A percentile compares a stretch with the other conserved stretches of the same genome.
phyloP scores from a whole-genome alignment of 1,140 invertebrate genomes.

The Diabrotica virgifera region DNA sequence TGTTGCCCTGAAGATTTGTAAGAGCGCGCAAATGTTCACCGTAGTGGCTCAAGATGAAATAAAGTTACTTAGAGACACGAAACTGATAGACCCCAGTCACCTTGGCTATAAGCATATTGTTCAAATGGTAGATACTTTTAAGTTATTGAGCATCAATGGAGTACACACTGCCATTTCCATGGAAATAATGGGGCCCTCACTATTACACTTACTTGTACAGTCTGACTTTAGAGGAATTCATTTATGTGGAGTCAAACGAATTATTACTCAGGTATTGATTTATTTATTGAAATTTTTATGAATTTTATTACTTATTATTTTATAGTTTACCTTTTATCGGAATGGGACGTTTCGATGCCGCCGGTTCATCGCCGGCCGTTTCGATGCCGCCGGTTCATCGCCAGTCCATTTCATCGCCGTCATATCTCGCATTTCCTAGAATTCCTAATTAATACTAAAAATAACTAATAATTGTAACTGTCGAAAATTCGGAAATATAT shows the following conservation, averaged over 20 bases:
- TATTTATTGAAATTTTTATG: too few relatives aligned
- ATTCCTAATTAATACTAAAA: too few relatives aligned
- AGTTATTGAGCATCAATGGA: constrained; percentile 94
- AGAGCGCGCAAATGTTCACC: constrained; percentile 94
- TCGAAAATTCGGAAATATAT: too few relatives aligned
- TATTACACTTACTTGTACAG: constrained; percentile 95
- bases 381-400: too few relatives aligned
- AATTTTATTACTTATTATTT: too few relatives aligned
- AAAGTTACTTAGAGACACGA: constrained; percentile 89
- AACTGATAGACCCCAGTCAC: constrained; percentile 84
- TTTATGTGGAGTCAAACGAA: constrained; percentile 87
- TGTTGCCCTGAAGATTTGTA: constrained; percentile 97
- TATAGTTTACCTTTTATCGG: too few relatives aligned
- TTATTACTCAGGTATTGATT: constrained; percentile 81
- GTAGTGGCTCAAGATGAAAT: constrained; percentile 98
- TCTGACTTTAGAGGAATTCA: constrained; percentile 97
- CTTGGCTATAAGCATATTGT: constrained; percentile 91
- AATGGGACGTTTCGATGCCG: too few relatives aligned
- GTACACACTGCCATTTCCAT: constrained; percentile 96
- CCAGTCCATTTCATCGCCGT: too few relatives aligned
- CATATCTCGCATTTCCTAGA: too few relatives aligned
- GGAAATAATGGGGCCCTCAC: constrained; percentile 96
- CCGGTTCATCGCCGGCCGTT: too few relatives aligned
- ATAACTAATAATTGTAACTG: too few relatives aligned
- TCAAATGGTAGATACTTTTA: constrained; percentile 95